Percentiles rank a stretch among this genome's conserved stretches.
Evolutionary conservation across 2,888 invertebrate species (phyloP).

Genomic region (Gymnoscelis rufifasciata): DNA sequence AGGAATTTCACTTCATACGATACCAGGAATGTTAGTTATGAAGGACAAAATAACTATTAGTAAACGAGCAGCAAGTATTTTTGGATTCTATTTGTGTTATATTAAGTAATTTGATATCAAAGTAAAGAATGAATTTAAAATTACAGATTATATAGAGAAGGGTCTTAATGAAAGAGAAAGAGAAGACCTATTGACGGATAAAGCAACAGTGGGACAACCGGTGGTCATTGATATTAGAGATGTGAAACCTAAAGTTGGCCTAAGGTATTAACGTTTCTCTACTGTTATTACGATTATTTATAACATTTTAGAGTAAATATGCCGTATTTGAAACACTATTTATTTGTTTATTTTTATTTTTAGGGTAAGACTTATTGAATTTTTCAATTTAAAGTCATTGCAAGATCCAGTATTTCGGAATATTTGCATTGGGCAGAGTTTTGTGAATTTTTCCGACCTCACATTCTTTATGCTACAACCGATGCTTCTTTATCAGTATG

Average conservation of each 20-base stretch:
- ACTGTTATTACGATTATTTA: not conserved
- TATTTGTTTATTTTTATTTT: not conserved
- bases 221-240: not conserved
- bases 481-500: slow-evolving; percentile 77
- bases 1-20: slow-evolving; percentile 78
- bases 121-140: slow-evolving; percentile 2
- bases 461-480: slow-evolving; percentile 82
- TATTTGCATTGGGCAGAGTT: slow-evolving; percentile 79
- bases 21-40: slow-evolving; percentile 80
- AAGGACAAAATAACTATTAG: slow-evolving; percentile 44
- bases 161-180: slow-evolving; percentile 36
- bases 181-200: slow-evolving; percentile 42
- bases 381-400: slow-evolving; percentile 69
- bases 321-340: no score
- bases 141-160: slow-evolving; percentile 46
- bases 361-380: slow-evolving; percentile 48
- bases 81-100: slow-evolving; percentile 28
- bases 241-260: slow-evolving; percentile 4
- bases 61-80: slow-evolving; percentile 66
- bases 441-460: slow-evolving; percentile 81
- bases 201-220: slow-evolving; percentile 9
- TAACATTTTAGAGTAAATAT: not conserved
- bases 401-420: slow-evolving; percentile 77
- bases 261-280: slow-evolving; percentile 11
- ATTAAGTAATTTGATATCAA: slow-evolving; percentile 14